Base-by-base conservation (phyloP, 2,113 vertebrate species). In the Caranx ignobilis region DNA sequence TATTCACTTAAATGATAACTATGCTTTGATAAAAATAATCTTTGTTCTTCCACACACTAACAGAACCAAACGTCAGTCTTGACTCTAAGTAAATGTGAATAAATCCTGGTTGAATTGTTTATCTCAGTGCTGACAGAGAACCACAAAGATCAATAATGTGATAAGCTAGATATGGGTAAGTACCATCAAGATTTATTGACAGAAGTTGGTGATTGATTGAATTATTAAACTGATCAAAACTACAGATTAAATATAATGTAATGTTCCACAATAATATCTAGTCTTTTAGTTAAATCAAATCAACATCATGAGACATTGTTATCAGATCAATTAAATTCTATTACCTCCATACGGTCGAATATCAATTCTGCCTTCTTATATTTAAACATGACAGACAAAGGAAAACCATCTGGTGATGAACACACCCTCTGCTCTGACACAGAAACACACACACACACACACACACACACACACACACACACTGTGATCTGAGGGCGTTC, bases 401-500 rank as follows among this genome's bases (percentile, higher is more conserved):
- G 26, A 73, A 81, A 75, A 56, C 47, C 74, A 75, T 32, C 63
- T 60, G 79, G 63, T 67, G 66, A 79, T 74, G 71, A 84, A 83
- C 69, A 35, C 31, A 48, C 62, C 75, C 52, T 79, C 77, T 63
- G 56, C 4, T 57, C 69, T 80, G 75, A 77, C 85, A 80, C 41
- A 13, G 54, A 41, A 62, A n/a, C 77, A 26, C 10, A 4, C 78
- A 19, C 52, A 64, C 69, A 18, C 11, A 47, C 52, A 31, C 50
- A 18, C 59, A 47, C 71, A 31, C 77, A 26, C 7, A 4, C 78
- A 19, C 41, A 64, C 69, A 18, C 6, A 48, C 16, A 18, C 55
- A 11, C 71, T 77, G 69, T 89, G 85, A 89, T 91, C 86, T 18
- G 43, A 82, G 83, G 76, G 83, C 54, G 45, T 83, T 85, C 39